phyloP scores from a whole-genome alignment of 2,113 vertebrate species.

The Silurus meridionalis region DNA sequence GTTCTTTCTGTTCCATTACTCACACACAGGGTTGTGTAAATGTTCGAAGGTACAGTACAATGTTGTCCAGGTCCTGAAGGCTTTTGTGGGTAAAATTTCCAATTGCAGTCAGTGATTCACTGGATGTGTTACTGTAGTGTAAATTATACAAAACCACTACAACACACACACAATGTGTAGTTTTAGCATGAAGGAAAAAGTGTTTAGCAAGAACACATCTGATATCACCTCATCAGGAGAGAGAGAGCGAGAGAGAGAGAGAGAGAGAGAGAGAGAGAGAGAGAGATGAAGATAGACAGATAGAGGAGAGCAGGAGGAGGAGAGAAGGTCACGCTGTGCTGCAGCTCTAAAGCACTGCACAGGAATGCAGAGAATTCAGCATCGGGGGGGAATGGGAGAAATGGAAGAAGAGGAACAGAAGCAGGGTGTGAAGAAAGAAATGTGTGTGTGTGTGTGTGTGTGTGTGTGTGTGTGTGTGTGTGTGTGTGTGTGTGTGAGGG shows the following conservation, averaged over 20 bases:
- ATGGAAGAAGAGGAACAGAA: constrained; percentile 4
- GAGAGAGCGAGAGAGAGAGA: constrained; percentile 43
- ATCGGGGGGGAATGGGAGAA: constrained; percentile 49
- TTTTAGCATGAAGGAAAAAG: background rate
- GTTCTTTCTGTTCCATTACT: constrained; percentile 27
- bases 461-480: constrained; percentile 6
- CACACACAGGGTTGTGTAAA: background rate
- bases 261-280: background rate
- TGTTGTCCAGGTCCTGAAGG: background rate
- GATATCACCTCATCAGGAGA: background rate
- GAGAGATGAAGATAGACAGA: background rate
- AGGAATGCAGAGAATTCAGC: constrained; percentile 74
- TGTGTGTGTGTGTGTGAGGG: background rate
- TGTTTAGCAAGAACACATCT: background rate
- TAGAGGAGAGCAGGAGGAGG: background rate
- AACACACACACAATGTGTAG: background rate
- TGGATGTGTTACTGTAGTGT: background rate
- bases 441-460: background rate
- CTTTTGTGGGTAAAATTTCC: background rate
- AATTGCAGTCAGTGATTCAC: background rate
- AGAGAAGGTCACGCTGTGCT: constrained; percentile 66
- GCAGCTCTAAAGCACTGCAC: constrained; percentile 70
- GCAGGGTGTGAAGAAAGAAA: background rate
- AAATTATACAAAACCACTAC: background rate
- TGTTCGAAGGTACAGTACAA: background rate